Evolutionary conservation across 2,888 invertebrate genomes (phyloP), one percentile per base, ranked within the genome.

Genomic region (Chloroclysta siterata): DNA sequence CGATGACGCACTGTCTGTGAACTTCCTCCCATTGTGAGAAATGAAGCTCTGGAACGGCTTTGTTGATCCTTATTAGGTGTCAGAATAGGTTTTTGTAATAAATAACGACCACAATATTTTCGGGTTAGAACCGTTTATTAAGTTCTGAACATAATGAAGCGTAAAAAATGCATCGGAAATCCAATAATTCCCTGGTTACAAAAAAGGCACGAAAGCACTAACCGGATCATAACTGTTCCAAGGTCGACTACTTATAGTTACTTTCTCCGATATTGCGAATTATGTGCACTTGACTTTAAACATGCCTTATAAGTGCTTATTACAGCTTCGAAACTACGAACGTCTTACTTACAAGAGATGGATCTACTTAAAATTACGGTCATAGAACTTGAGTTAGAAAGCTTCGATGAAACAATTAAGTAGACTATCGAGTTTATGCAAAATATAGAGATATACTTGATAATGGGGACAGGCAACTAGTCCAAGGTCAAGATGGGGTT

Each of bases 11-110:
- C 86, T 78, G 83, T 83, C 84, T 87, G 88, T 85, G 88, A 86
- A 90, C 91, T 91, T 91, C 91, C 90, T 91, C 74, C 88, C 90
- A 90, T 91, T 92, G 91, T 92, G 88, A 85, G 86, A 88, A 87
- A 79, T 76, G 74, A 74, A 77, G 50, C 65, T 66, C 70, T 66
- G 70, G 68, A 69, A 65, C 69, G 63, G 65, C 66, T 70, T 71
- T 72, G 70, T 72, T 69, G 63, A 46, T 70, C 68, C 68, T 65
- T 63, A 69, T 72, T 67, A 59, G 67, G 72, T 60, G 63, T 58
- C 46, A 42, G 63, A 64, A 67, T 64, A 56, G 63, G 33, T 67
- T 63, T 64, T 59, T 59, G 51, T 53, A 58, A 61, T 50, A 51
- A 58, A 61, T 50, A 51, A 41, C 55, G 47, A 42, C n/a, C 51